Conservation (phyloP, 2,113 vertebrate genomes). For the Microcebus griseorufus region DNA sequence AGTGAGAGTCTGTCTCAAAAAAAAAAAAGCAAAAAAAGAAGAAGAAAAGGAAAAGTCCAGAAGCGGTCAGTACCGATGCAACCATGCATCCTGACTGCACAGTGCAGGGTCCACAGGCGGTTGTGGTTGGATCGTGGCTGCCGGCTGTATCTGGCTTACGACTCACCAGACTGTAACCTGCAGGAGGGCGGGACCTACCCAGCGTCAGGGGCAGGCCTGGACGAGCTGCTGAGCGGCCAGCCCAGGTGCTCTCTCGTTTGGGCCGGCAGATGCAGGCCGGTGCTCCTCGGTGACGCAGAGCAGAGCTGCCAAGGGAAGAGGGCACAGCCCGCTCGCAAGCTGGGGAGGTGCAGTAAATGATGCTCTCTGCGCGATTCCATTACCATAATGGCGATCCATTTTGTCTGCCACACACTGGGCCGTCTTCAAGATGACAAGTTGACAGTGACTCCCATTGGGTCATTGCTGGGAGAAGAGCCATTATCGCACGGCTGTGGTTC, state of each 20-base stretch:
- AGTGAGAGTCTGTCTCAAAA: too few relatives aligned
- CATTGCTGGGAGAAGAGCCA: background rate
- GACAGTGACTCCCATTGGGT: constrained; percentile 37
- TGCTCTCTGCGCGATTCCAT: background rate
- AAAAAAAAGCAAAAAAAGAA: too few relatives aligned
- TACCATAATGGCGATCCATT: constrained; percentile 68
- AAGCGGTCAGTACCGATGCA: background rate
- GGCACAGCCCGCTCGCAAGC: background rate
- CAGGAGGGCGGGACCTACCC: fast-evolving
- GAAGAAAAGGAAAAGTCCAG: too few relatives aligned
- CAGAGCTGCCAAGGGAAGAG: background rate
- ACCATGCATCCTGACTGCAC: fast-evolving
- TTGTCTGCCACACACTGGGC: constrained; percentile 42
- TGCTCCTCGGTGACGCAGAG: fast-evolving
- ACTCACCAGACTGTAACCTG: background rate
- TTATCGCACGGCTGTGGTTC: background rate
- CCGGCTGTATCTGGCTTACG: fast-evolving
- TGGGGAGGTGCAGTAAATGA: background rate
- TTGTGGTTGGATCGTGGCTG: background rate
- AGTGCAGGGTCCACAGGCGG: background rate
- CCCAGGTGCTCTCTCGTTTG: background rate
- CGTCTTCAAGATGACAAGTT: constrained; percentile 39
- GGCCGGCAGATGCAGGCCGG: background rate
- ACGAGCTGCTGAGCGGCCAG: fast-evolving
- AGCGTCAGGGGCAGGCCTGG: fast-evolving